A percentile compares a stretch with the other conserved stretches of the same genome.
phyloP scores from a whole-genome alignment of 2,888 invertebrate genomes.

The Hydrotaea diabolus region DNA sequence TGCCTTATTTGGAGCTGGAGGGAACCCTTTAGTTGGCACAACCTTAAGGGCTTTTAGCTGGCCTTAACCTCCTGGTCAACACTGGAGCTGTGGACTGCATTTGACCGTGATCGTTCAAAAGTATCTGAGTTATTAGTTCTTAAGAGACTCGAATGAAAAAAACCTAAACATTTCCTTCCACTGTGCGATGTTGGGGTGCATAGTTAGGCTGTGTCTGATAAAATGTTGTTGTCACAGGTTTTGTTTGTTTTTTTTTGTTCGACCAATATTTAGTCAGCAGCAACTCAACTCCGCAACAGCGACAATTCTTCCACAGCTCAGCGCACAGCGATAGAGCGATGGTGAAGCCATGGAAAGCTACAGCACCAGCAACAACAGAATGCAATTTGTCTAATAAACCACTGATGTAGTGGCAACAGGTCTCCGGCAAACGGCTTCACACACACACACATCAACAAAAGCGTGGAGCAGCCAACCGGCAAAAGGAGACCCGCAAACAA shows the following conservation, averaged over 20 bases:
- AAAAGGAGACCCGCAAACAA: slow-evolving; percentile 42
- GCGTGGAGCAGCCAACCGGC: neutral
- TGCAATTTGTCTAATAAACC: slow-evolving; percentile 71
- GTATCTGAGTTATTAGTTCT: too few species aligned
- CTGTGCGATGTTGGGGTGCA: slow-evolving; percentile 3
- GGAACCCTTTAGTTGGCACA: too few species aligned
- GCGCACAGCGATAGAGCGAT: neutral
- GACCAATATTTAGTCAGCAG: slow-evolving; percentile 29
- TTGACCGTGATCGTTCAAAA: too few species aligned
- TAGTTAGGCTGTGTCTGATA: slow-evolving; percentile 44
- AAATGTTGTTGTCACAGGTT: slow-evolving; percentile 62
- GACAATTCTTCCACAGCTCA: slow-evolving; percentile 8
- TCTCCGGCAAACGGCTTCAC: slow-evolving; percentile 50
- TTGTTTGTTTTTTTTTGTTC: slow-evolving; percentile 34
- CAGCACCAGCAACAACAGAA: slow-evolving; percentile 39
- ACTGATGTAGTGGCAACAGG: slow-evolving; percentile 65
- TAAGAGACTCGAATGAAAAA: too few species aligned
- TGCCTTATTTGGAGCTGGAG: too few species aligned
- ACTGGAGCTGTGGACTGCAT: too few species aligned
- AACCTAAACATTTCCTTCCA: neutral
- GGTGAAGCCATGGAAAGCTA: slow-evolving; percentile 18
- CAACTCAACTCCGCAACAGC: slow-evolving; percentile 14
- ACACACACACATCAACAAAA: slow-evolving; percentile 10
- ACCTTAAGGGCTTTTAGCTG: too few species aligned
- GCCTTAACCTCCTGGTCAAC: too few species aligned